phyloP scores from a whole-genome alignment of 2,888 invertebrate genomes.

The Thyatira batis region DNA sequence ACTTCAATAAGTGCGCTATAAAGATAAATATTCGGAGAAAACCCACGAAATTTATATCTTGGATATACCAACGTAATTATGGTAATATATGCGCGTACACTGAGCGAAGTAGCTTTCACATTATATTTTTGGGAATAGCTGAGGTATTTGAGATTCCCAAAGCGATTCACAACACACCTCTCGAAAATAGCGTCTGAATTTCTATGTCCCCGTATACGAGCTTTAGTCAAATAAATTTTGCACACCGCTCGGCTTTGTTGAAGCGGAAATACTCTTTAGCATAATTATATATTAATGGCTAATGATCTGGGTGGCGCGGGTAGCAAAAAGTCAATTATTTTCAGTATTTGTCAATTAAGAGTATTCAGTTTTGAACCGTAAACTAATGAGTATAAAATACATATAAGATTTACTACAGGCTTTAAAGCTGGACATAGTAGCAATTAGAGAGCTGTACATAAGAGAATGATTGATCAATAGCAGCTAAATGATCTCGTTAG shows the following conservation, averaged over 20 bases:
- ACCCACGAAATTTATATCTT: neutral
- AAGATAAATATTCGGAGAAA: neutral
- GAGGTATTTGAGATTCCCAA: neutral
- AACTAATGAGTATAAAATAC: no score
- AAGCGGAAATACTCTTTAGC: neutral
- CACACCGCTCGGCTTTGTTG: neutral
- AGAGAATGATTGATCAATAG: neutral
- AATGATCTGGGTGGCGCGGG: no score
- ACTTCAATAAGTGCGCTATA: neutral
- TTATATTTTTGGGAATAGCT: neutral
- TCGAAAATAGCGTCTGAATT: neutral
- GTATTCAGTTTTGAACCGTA: no score
- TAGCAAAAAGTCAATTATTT: no score
- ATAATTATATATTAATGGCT: neutral
- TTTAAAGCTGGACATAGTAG: no score
- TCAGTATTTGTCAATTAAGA: no score
- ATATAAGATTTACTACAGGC: no score
- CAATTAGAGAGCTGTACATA: no score
- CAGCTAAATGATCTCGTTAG: neutral
- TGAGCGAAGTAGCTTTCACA: neutral
- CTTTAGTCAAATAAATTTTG: neutral
- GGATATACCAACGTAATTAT: neutral
- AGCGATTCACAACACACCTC: neutral
- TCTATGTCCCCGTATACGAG: neutral
- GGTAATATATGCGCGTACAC: neutral